phyloP scores from a whole-genome alignment of 2,888 invertebrate genomes.

The Nymphalis urticae region DNA sequence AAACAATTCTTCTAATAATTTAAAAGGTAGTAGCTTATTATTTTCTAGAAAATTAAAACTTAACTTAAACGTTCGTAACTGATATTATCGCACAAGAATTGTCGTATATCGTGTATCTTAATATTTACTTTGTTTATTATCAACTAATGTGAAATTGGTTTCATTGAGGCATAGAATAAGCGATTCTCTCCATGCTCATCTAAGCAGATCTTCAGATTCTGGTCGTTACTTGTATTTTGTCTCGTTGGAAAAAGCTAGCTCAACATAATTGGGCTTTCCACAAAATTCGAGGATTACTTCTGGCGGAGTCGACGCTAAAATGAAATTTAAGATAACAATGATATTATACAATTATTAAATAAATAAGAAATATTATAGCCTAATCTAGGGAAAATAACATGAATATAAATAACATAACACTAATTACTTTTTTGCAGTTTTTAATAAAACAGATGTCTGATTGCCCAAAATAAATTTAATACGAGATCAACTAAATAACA shows the following conservation, averaged over 20 bases:
- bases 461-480: too few relatives aligned
- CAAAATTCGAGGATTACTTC: constrained; percentile 22
- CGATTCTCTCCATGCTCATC: background rate
- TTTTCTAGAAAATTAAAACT: too few relatives aligned
- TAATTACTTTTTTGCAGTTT: too few relatives aligned
- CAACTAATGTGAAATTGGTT: background rate
- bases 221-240: constrained; percentile 25
- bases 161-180: background rate
- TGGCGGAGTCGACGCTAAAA: constrained; percentile 18
- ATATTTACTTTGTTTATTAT: too few relatives aligned
- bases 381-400: background rate
- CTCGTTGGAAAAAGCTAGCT: constrained; percentile 25
- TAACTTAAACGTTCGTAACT: too few relatives aligned
- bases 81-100: too few relatives aligned
- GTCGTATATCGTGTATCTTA: too few relatives aligned
- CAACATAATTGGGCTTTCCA: constrained; percentile 26
- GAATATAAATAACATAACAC: background rate
- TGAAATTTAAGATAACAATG: constrained; percentile 13
- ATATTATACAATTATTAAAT: constrained; percentile 5
- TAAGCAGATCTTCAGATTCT: constrained; percentile 11
- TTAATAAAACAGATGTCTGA: too few relatives aligned
- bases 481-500: too few relatives aligned
- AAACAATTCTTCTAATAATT: too few relatives aligned
- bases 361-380: background rate
- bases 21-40: too few relatives aligned